Conservation (phyloP, 2,888 invertebrate genomes). For the Pheosia gnoma region DNA sequence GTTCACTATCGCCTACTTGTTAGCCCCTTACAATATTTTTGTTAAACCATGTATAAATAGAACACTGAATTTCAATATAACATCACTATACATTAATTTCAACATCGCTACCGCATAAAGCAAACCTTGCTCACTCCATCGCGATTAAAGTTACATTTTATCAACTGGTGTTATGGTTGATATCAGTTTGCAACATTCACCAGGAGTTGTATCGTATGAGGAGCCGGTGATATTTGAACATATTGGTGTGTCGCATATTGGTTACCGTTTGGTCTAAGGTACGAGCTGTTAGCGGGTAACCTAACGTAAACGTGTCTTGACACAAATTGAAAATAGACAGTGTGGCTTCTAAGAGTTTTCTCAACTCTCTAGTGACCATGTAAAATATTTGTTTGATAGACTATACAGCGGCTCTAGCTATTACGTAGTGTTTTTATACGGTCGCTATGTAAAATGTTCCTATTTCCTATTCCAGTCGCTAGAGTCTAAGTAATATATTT, state of each 20-base stretch:
- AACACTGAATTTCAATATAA: slow-evolving; percentile 1
- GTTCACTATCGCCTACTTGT: too few relatives aligned
- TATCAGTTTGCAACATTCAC: background rate
- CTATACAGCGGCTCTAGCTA: too few relatives aligned
- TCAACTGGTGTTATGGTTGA: background rate
- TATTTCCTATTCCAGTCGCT: too few relatives aligned
- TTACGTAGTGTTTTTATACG: too few relatives aligned
- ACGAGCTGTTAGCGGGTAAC: slow-evolving; percentile 29
- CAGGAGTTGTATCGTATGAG: slow-evolving; percentile 45
- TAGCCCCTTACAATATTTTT: too few relatives aligned
- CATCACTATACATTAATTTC: background rate
- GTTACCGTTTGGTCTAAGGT: slow-evolving; percentile 35
- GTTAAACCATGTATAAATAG: background rate
- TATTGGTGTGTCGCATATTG: slow-evolving; percentile 67
- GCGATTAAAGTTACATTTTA: background rate
- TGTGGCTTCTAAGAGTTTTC: too few relatives aligned
- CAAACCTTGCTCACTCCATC: background rate
- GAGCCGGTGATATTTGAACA: slow-evolving; percentile 53
- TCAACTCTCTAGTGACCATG: too few relatives aligned
- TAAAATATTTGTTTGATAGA: too few relatives aligned
- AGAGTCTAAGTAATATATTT: too few relatives aligned
- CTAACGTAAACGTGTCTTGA: too few relatives aligned
- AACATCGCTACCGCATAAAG: background rate
- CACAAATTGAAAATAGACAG: too few relatives aligned
- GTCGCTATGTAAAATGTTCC: too few relatives aligned